Evolutionary conservation across 2,888 invertebrate species (phyloP), one percentile per base, ranked within the genome.

Genomic region (Cosmia trapezina): DNA sequence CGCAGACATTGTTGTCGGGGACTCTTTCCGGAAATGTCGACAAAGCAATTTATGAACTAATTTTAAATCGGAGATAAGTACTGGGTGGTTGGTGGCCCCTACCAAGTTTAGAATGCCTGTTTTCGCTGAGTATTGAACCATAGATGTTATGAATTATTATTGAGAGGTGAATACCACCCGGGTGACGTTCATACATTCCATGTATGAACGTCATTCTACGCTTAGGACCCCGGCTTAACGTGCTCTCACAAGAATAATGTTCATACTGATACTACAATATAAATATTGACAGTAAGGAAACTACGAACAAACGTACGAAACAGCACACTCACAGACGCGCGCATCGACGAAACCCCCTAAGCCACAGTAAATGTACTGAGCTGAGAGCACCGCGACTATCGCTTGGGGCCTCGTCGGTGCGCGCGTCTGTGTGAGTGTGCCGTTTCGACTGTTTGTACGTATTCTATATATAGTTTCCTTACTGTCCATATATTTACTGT

Each of bases 41-140:
- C 61, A n/a, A 62, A 33, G 57, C 56, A 59, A 80, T 80, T 80
- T 80, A 67, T 80, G 49, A 43, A 53, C 47, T 75, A 74, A 80
- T 80, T 77, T 80, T 66, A 67, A 67, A 76, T 8, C 28, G 11
- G 49, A 49, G 59, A 45, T 76, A 73, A 72, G 60, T 56, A 51
- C 49, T 72, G 17, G 33, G 33, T 49, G 22, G 19, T 57, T 41
- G 6, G 33, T 51, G 17, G 22, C 53, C 6, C 8, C 14, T 47
- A n/a, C 14, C 51, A 61, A 73, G 41, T 1, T 33, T 54, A 8
- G 28, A 1, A 49, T 57, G 28, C 3, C 3, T 14, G 33, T 49
- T 51, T 28, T n/a, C 4, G 1, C 12, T 37, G 0, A 14, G 2
- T 12, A 51, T 51, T 37, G 22, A n/a, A 51, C 7, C 17, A 9